Evolutionary conservation across 2,888 invertebrate genomes (phyloP).

Genomic region (Ophonus ardosiacus): DNA sequence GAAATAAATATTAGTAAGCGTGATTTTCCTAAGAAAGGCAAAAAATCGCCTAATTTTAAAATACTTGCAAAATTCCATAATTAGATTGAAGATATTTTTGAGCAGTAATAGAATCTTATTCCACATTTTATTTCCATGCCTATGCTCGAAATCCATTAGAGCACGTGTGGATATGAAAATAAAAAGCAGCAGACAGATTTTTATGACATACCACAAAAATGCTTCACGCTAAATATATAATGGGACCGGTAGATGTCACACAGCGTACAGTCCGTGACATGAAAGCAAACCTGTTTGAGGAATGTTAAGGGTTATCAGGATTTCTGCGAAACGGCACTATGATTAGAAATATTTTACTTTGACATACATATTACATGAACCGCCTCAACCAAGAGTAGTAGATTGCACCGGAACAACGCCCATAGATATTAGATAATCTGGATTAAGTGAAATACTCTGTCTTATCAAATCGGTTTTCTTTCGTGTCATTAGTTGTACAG

Average conservation of each 20-base stretch:
- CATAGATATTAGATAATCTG: too few species aligned
- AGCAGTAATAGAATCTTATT: background rate
- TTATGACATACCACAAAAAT: slow-evolving; percentile 55
- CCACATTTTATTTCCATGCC: background rate
- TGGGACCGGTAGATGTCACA: slow-evolving; percentile 19
- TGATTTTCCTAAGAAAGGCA: background rate
- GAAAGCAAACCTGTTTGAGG: too few species aligned
- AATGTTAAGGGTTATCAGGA: too few species aligned
- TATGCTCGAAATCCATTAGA: background rate
- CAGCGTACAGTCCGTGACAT: background rate
- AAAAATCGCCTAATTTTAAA: background rate
- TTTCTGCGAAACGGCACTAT: too few species aligned
- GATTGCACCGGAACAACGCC: too few species aligned
- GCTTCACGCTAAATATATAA: slow-evolving; percentile 46
- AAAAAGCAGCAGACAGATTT: slow-evolving; percentile 46
- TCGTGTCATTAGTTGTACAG: too few species aligned
- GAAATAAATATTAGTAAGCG: background rate
- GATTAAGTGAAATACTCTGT: too few species aligned
- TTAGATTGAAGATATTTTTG: background rate
- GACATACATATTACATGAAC: too few species aligned
- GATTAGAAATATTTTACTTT: too few species aligned
- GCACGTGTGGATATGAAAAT: slow-evolving; percentile 49
- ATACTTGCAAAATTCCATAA: background rate
- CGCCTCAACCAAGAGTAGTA: too few species aligned
- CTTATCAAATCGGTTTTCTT: too few species aligned